Base-by-base conservation (phyloP, 2,888 invertebrate species). In the Leucoptera coffeella region DNA sequence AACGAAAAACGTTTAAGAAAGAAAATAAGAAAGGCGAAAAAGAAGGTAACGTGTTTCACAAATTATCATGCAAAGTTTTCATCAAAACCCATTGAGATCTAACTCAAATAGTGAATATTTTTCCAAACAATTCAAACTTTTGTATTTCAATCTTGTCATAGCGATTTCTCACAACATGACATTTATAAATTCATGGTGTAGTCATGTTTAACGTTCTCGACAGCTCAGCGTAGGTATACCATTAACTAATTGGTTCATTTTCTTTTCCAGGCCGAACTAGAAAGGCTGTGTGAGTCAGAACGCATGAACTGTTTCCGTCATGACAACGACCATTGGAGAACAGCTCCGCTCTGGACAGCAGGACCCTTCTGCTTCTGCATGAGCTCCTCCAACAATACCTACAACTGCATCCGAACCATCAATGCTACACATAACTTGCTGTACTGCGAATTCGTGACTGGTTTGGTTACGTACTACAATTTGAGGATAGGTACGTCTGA, bases 291-390 rank as follows among this genome's bases (percentile, higher is more conserved):
- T 44, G 75, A 87, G 33, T 82, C 85, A 4, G 92, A 93, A 45
- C 84, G 87, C 39, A 94, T 96, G 90, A 95, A 96, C 56, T 96
- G 96, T 49, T 95, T 95, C 56, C 85, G 88, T 31, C 96, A 96
- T 48, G 90, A 93, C 56, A 92, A 88, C 45, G 84, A 89, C 32
- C 97, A 97, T 49, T 97, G 97, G 97, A 80, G 87, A 36, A 96
- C 96, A 0, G 87, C 89, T 2, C 97, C 97, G 0, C 72, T 89
- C 12, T 97, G 97, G 97, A 89, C 82, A n/a, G 85, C 87, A 26
- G 95, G 93, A 1, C 91, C 94, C 0, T 96, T 97, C 58, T 99
- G 97, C 52, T 95, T 95, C 60, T 99, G 97, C 54, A 94, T 95
- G 83, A 97, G 97, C 55, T 88, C 96, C 22, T 94, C 94, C 46